phyloP scores from a whole-genome alignment of 2,888 invertebrate genomes.

The Harpagoxenus sublaevis region DNA sequence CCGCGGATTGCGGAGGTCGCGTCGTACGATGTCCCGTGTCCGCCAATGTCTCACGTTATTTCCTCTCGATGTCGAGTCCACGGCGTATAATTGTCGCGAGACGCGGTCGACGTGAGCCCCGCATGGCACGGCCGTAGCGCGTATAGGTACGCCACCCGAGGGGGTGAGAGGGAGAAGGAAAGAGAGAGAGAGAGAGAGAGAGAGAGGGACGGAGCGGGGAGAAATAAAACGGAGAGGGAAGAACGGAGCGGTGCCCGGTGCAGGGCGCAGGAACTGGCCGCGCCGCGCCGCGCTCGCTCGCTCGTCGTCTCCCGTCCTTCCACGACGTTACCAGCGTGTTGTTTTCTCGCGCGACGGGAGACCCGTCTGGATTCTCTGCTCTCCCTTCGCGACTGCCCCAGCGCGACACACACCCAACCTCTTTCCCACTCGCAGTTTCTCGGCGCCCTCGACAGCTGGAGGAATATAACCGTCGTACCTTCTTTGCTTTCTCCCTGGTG shows the following conservation, averaged over 20 bases:
- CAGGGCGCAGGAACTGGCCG: constrained; percentile 36
- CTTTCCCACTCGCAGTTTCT: not conserved
- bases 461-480: too few species aligned
- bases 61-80: constrained; percentile 18
- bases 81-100: constrained; percentile 6
- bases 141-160: not conserved
- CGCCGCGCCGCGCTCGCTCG: not conserved
- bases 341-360: constrained; percentile 12
- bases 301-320: constrained; percentile 52
- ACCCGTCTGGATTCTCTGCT: not conserved
- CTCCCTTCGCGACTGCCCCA: not conserved
- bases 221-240: not conserved
- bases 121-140: constrained; percentile 17
- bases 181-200: not conserved
- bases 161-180: not conserved
- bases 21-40: constrained; percentile 56
- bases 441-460: not conserved
- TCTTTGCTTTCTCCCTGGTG: too few species aligned
- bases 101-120: constrained; percentile 8
- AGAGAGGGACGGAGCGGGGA: not conserved
- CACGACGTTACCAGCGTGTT: constrained; percentile 12
- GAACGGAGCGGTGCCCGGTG: too few species aligned
- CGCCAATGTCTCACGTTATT: constrained; percentile 22
- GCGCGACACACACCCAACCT: not conserved
- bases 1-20: constrained; percentile 80